phyloP scores from a whole-genome alignment of 2,113 vertebrate species.

The Ameiurus melas region DNA sequence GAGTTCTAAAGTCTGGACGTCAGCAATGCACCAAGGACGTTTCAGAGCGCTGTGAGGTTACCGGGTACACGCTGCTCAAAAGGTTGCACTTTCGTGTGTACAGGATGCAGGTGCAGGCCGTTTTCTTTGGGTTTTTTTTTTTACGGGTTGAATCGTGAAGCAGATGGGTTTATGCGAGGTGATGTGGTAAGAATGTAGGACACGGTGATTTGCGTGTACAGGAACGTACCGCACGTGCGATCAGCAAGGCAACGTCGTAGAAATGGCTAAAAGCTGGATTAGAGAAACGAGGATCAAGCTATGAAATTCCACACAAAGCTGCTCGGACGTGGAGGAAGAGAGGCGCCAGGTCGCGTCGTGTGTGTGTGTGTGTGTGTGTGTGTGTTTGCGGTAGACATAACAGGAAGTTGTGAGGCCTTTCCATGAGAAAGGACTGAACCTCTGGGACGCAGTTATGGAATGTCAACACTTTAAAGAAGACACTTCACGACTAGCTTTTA shows the following conservation, averaged over 20 bases:
- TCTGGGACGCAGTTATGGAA: conserved; percentile 60
- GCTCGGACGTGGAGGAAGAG: background rate
- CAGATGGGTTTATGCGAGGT: background rate
- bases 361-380: conserved; percentile 20
- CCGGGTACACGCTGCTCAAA: background rate
- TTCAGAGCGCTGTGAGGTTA: background rate
- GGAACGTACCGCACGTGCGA: background rate
- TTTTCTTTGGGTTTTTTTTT: background rate
- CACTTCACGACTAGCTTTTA: background rate
- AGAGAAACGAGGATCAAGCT: background rate
- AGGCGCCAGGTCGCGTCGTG: background rate
- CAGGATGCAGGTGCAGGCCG: conserved; percentile 38
- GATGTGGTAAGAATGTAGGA: conserved; percentile 9
- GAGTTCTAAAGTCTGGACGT: background rate
- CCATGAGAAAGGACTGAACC: conserved; percentile 34
- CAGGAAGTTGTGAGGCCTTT: conserved; percentile 39
- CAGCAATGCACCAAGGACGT: background rate
- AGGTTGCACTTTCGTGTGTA: background rate
- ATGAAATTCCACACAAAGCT: conserved; percentile 8
- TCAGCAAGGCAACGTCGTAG: background rate
- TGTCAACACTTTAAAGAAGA: conserved; percentile 54
- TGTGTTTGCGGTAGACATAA: conserved; percentile 25
- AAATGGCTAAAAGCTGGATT: background rate
- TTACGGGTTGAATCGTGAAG: too few species aligned
- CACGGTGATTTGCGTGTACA: background rate